Evolutionary conservation across 2,888 invertebrate species (phyloP), one percentile per base, ranked within the genome.

Genomic region (Yponomeuta sedellus): DNA sequence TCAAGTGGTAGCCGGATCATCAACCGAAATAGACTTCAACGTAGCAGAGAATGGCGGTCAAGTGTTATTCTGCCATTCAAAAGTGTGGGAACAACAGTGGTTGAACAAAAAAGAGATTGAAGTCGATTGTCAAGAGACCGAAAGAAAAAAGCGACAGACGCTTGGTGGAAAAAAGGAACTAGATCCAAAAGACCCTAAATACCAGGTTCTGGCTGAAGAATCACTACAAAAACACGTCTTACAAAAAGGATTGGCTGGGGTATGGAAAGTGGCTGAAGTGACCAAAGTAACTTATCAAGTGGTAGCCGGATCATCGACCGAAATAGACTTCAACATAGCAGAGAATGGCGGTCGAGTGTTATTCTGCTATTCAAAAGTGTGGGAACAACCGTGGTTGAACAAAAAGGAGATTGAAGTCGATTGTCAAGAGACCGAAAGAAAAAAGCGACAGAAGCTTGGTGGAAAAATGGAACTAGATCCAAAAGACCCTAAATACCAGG

Each of bases 261-360:
- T 67, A 10, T 71, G 73, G 66, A 69, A 68, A 59, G 67, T 88
- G 2, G 71, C 79, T 0, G 71, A 80, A 66, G 73, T 92, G 8
- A 70, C 78, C 1, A 77, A 80, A 10, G 91, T 85, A 0, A 76
- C 79, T 0, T 68, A 66, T 10, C 92, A 92, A 76, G 77, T 91
- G 0, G 93, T 93, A 0, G 70, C 89, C 11, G 93, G 93, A 8
- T 65, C 68, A 1, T 67, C 83, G 28, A 92, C 91, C 12, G 91
- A 80, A 73, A 88, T 94, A 39, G 85, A 85, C 69, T 86, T 88
- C 6, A 86, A 25, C 11, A 39, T 10, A 6, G 39, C 10, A 16
- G n/a, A 28, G n/a, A 28, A 34, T 10, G 59, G 22, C 20, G 59
- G 16, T 19, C 11, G 20, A 22, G n/a, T 28, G 58, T 19, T 39